Base-by-base conservation (phyloP, 2,113 vertebrate genomes). In the Oncorhynchus tshawytscha region DNA sequence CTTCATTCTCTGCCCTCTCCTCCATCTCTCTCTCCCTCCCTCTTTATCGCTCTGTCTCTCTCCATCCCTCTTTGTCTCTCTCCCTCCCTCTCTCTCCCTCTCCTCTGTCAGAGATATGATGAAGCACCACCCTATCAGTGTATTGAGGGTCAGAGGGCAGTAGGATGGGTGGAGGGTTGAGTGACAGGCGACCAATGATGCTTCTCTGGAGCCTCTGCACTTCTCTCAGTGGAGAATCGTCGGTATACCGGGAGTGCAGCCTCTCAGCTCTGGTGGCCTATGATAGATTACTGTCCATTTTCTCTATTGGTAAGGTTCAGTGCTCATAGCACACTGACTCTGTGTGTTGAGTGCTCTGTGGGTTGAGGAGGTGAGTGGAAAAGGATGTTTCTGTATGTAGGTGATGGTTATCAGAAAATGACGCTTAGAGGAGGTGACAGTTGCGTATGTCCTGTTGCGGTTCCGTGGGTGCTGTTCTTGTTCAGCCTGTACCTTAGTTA, bases 221-320 rank as follows among this genome's bases (percentile, higher is more conserved):
- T 18, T 27, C 22, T 84, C 81, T 72, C 75, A 80, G 60, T 3
- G 81, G 76, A 87, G 64, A 59, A 85, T 82, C 77, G 70, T 79
- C 79, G 0, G 59, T 20, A 4, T 20, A 3, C 22, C 4, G 16
- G 5, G 11, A 83, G 81, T 85, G 73, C 68, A 16, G 27, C 27
- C 49, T 74, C 24, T 87, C 74, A 80, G 39, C 76, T 29, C 83
- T 81, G 65, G 78, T 84, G 67, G 78, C 80, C 71, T 76, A 75
- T 88, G 87, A 91, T 75, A 88, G 86, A 92, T 89, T 74, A 80
- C 80, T 75, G 85, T 89, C 86, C 86, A 87, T 88, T 90, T 89
- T 85, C 86, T 74, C 67, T 86, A 88, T 88, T 85, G 75, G 80
- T 90, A 82, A 85, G 75, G 83, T 82, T 88, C 82, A 84, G 87